A percentile compares a stretch with the other conserved stretches of the same genome.
Conservation (phyloP, 2,888 invertebrate species). For the Agrotis clavis region DNA sequence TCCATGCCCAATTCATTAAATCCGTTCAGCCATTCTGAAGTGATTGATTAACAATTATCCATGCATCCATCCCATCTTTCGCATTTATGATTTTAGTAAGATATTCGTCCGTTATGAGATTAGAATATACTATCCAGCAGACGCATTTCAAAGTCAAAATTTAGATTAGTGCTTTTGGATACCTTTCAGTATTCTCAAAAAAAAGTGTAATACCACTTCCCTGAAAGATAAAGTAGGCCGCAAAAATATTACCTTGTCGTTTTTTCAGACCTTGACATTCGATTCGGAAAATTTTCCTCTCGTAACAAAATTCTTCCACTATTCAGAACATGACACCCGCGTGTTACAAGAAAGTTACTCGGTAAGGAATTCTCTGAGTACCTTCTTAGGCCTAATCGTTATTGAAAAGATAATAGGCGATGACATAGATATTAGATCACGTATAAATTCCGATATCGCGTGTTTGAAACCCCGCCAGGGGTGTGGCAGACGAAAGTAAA, state of each 20-base stretch:
- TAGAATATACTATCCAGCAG: background rate
- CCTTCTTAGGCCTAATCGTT: constrained; percentile 55
- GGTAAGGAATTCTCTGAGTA: constrained; percentile 29
- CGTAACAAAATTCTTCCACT: constrained; percentile 3
- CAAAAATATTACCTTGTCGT: constrained; percentile 1
- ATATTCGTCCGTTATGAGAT: background rate
- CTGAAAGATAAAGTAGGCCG: constrained; percentile 3
- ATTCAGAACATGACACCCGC: constrained; percentile 4
- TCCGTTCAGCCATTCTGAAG: too few species aligned
- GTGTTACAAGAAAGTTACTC: constrained; percentile 31
- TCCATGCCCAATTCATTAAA: too few species aligned
- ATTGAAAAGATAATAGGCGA: constrained; percentile 67
- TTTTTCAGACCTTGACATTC: background rate
- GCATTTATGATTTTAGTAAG: too few species aligned
- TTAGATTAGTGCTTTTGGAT: background rate
- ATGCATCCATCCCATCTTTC: too few species aligned
- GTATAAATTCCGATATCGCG: constrained; percentile 72
- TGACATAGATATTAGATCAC: constrained; percentile 59
- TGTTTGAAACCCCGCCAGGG: constrained; percentile 70
- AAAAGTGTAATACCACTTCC: background rate
- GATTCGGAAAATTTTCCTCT: background rate
- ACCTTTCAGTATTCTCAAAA: background rate
- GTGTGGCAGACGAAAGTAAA: constrained; percentile 74
- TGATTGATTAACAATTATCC: background rate
- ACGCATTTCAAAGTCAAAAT: background rate